phyloP scores from a whole-genome alignment of 2,113 vertebrate species.

The Syngnathus floridae region DNA sequence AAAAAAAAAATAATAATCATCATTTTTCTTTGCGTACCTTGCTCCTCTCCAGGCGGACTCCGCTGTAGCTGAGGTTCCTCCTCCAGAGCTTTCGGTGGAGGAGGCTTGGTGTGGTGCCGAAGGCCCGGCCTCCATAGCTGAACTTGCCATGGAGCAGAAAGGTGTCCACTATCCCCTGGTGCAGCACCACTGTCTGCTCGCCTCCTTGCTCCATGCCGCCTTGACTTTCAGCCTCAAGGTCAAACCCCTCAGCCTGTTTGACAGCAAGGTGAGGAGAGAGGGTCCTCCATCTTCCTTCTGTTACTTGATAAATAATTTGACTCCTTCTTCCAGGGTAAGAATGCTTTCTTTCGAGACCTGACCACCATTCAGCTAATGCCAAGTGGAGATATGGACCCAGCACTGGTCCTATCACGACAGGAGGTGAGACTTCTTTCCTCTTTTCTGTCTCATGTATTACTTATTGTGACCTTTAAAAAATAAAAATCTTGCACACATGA shows the following conservation, averaged over 20 bases:
- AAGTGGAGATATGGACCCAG: slow-evolving; percentile 86
- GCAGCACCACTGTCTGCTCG: slow-evolving; percentile 87
- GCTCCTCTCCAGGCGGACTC: slow-evolving; percentile 77
- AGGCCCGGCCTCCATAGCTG: slow-evolving; percentile 84
- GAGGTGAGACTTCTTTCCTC: slow-evolving; percentile 70
- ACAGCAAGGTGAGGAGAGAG: slow-evolving; percentile 79
- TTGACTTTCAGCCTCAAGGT: slow-evolving; percentile 83
- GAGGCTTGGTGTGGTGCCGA: slow-evolving; percentile 82
- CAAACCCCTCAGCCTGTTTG: slow-evolving; percentile 88
- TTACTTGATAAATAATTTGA: background rate
- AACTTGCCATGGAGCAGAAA: slow-evolving; percentile 88
- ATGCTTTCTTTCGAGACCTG: slow-evolving; percentile 95
- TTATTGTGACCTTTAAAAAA: no score
- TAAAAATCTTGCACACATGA: no score
- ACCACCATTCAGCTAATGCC: slow-evolving; percentile 92
- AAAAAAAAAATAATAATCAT: no score
- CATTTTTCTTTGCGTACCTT: background rate
- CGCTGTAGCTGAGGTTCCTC: slow-evolving; percentile 75
- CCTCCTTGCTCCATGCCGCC: slow-evolving; percentile 73
- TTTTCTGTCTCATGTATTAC: no score
- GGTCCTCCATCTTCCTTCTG: background rate
- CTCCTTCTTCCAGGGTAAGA: slow-evolving; percentile 79
- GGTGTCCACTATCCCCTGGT: slow-evolving; percentile 88
- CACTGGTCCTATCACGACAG: slow-evolving; percentile 77
- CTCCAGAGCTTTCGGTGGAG: slow-evolving; percentile 78